Base-by-base conservation (phyloP, 2,888 invertebrate species). In the Sympetrum striolatum region DNA sequence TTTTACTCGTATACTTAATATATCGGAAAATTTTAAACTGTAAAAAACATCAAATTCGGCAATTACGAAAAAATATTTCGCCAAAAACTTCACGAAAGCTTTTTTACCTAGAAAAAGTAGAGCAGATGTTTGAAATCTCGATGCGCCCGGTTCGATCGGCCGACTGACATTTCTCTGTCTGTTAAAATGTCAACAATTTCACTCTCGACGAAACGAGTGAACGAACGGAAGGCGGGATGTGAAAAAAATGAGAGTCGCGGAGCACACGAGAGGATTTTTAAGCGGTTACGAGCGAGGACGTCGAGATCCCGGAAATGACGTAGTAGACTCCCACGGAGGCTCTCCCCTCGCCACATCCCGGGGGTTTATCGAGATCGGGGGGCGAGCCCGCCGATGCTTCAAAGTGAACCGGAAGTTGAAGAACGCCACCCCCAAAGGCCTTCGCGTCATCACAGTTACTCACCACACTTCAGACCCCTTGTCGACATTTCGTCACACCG, bases 271-370 rank as follows among this genome's bases (percentile, higher is more conserved):
- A 15, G 25, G 73, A 12, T 14, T 25, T 73, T 73, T 14, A 73
- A 73, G 73, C 73, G 73, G 31, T n/a, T 25, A 25, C 22, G 64
- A 64, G n/a, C n/a, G 64, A 64, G 73, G 73, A 25, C 73, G 25
- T 73, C n/a, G 73, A 73, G 53, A 82, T 3, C 82, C 82, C 82
- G 58, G 82, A 58, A 82, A 58, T 82, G 82, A 82, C 82, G 82
- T 15, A 31, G 82, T 10, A 15, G 53, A 53, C 82, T 82, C 82
- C 82, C 53, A 58, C 58, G 82, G 73, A 73, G 25, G 14, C 82
- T 58, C 3, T 25, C 81, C 22, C 22, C 39, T 44, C 44, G 15
- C 81, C 14, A 22, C 81, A 48, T 39, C 44, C 81, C 25, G 39
- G 25, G 35, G 39, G 12, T 48, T 80, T 39, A 44, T 44, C 39